Conservation (phyloP, 2,113 vertebrate species). For the Spheniscus mendiculus region DNA sequence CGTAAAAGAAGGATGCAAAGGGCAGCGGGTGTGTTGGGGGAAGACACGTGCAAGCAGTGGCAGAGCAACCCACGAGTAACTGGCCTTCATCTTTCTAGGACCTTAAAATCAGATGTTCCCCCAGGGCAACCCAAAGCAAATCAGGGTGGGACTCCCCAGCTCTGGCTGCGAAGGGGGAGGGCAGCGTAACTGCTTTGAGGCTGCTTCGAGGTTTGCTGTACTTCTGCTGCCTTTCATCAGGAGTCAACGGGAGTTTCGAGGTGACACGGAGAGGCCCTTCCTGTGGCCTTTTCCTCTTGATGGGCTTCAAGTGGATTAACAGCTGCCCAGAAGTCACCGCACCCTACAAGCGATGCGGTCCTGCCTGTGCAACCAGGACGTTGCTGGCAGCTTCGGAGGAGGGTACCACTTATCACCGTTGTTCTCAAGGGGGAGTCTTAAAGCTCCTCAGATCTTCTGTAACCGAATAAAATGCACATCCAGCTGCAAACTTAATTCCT, state of each 20-base stretch:
- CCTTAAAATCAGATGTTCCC: neutral
- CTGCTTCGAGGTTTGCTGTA: neutral
- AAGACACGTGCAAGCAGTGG: neutral
- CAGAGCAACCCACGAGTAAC: neutral
- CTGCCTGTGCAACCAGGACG: neutral
- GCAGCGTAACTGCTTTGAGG: neutral
- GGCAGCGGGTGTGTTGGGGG: accelerated
- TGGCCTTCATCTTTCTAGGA: neutral
- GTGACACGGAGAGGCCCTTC: neutral
- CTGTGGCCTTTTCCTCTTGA: neutral
- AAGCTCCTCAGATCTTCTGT: neutral
- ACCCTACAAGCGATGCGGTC: neutral
- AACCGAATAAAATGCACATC: neutral
- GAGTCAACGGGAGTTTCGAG: neutral
- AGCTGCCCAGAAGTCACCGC: neutral
- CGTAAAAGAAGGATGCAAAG: neutral
- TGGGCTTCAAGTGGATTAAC: neutral
- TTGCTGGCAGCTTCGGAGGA: neutral
- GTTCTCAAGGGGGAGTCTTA: neutral
- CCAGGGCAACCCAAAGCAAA: neutral
- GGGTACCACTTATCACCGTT: neutral
- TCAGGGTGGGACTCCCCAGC: neutral
- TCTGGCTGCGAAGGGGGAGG: neutral
- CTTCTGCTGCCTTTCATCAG: neutral
- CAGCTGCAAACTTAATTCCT: neutral